Base-by-base conservation (phyloP, 2,797 vertebrate genomes). In the Smutsia gigantea region DNA sequence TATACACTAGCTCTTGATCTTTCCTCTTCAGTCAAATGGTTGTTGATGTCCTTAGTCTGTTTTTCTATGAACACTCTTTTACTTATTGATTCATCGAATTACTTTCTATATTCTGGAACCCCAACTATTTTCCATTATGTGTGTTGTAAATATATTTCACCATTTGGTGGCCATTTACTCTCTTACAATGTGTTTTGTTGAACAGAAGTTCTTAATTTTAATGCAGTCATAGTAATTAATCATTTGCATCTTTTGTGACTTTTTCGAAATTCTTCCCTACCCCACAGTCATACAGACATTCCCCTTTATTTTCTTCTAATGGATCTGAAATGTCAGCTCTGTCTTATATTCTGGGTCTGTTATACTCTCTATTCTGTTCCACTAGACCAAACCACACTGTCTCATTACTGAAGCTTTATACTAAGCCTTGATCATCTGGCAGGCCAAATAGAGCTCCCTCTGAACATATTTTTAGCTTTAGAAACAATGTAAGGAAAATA, bases 391-490 rank as follows among this genome's bases (percentile, higher is more conserved):
- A 59, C 18, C 59, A 64, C 14, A 66, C 3, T 68, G 42, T 77
- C 39, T 53, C 75, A 1, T 93, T 59, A 64, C 31, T 57, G 34
- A 72, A 72, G 71, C 34, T 74, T 83, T 78, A 49, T 27, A 57
- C 7, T 63, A 90, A 61, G 29, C 37, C 63, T 79, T 88, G 25
- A 46, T 84, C 39, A 71, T 31, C 11, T 34, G 25, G 51, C 29
- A 74, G 75, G 66, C 90, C 93, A 85, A 89, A 93, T 51, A 37
- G 64, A 55, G 59, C 29, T 79, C 46, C 83, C 21, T 79, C 46
- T 69, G 85, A 83, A 96, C 79, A 74, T 5, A 93, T 14, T 61
- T 83, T 96, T 69, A 49, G n/a, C 37, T 90, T 93, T 93, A 31
- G 72, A 93, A 88, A 59, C 23, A 86, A 61, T 3, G 72, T 1